Evolutionary conservation across 2,888 invertebrate genomes (phyloP), one percentile per base, ranked within the genome.

Genomic region (Spodoptera picta): DNA sequence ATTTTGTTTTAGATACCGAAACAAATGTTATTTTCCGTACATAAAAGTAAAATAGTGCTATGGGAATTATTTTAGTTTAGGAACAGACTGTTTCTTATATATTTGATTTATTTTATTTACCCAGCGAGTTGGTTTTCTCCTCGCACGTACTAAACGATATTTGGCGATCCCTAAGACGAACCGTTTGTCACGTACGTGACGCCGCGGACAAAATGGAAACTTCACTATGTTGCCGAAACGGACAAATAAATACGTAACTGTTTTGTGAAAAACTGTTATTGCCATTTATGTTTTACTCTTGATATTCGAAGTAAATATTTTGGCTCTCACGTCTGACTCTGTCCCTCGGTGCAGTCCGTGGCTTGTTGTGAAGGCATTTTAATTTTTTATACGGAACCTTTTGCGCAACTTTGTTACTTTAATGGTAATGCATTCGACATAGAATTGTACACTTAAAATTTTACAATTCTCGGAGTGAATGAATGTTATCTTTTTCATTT

Each of bases 101-200:
- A 89, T 93, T 92, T 93, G 94, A 94, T 94, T 94, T 94, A 94
- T 93, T 93, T 94, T 94, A 94, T 94, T 94, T 94, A 91, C 90
- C 89, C 89, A 82, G 84, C 82, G 88, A 89, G 92, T 92, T 87
- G 91, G 92, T 92, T 93, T 92, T 89, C 92, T 92, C 84, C 88
- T 90, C 86, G 88, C 94, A 94, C 94, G 94, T 94, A 92, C 92
- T 94, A 93, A 94, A 92, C 94, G 94, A 94, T 94, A 94, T 94
- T 94, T 94, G 94, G 94, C 93, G 92, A 94, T 94, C 94, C 93
- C 93, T 90, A 90, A 93, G 94, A 94, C 92, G 93, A 90, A 83
- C 87, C 88, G 93, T 92, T 91, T 92, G 94, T 94, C 94, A 94
- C 94, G 94, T 92, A 93, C 94, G 94, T 93, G 93, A 90, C 87